Percentiles rank a stretch among this genome's conserved stretches.
These are phyloP conservation scores for Microcebus murinus DNA, from an alignment of 2,113 vertebrate species.

Conservation along the genomic window DNA sequence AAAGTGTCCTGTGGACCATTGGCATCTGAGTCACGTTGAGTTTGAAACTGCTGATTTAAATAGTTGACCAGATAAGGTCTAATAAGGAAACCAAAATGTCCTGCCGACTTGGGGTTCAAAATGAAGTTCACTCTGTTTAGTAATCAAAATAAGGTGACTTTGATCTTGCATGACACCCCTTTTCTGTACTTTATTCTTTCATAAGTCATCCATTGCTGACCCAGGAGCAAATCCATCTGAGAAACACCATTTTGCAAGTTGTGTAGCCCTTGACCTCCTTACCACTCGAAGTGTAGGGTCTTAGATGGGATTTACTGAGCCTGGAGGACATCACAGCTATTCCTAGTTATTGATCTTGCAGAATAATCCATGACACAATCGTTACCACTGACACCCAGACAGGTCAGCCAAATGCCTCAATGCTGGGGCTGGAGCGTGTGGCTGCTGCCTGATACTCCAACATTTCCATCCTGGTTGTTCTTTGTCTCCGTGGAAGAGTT, in stretches of 20 bases:
- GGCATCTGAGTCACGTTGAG: neutral
- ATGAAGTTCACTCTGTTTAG: neutral
- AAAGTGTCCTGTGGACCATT: neutral
- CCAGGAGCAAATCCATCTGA: neutral
- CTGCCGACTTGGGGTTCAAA: neutral
- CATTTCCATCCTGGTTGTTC: too few species aligned
- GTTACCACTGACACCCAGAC: neutral
- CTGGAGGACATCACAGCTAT: neutral
- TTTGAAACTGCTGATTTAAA: neutral
- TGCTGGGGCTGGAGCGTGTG: too few species aligned
- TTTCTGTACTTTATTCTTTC: neutral
- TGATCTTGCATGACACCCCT: neutral
- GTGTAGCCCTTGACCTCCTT: neutral
- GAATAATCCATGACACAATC: neutral
- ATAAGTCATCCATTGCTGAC: neutral
- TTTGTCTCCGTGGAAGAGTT: neutral
- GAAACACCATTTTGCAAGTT: neutral
- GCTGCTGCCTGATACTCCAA: neutral
- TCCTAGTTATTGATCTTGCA: neutral
- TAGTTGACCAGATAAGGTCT: neutral
- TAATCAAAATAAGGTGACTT: neutral
- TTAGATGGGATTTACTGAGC: neutral
- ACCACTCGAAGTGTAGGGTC: neutral
- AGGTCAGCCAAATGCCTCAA: too few species aligned
- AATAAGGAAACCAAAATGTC: neutral